Conservation (phyloP, 2,113 vertebrate genomes). For the Pseudolaguvia tuberculata region DNA sequence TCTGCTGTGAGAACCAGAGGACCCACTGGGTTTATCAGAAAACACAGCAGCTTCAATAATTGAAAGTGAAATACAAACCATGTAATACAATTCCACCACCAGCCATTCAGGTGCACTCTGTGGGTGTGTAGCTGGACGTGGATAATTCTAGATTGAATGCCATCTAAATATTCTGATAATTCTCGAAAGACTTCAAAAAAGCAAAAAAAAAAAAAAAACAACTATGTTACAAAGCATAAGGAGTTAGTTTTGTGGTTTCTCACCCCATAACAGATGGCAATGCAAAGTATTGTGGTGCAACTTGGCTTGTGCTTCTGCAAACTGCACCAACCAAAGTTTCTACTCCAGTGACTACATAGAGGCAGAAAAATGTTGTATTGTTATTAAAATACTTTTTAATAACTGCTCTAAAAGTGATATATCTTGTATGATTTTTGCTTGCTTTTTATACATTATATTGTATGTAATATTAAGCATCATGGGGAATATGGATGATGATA, state of each 20-base stretch:
- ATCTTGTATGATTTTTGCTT: no score
- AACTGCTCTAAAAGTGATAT: no score
- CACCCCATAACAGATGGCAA: slow-evolving; percentile 24
- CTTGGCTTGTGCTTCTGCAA: slow-evolving; percentile 43
- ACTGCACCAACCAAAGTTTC: slow-evolving; percentile 31
- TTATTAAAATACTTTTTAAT: no score
- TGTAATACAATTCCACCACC: slow-evolving; percentile 57
- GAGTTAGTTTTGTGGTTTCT: slow-evolving; percentile 32
- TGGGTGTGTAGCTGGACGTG: slow-evolving; percentile 26
- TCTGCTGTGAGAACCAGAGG: slow-evolving; percentile 30
- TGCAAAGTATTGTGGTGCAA: slow-evolving; percentile 26
- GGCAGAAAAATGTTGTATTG: background rate
- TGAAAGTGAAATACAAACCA: slow-evolving; percentile 66
- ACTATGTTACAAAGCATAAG: background rate
- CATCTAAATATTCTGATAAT: background rate
- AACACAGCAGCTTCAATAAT: slow-evolving; percentile 58
- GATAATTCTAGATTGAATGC: slow-evolving; percentile 38
- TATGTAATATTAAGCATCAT: no score
- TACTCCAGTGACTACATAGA: slow-evolving; percentile 25
- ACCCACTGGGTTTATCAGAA: slow-evolving; percentile 46
- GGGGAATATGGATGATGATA: no score
- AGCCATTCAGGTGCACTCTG: slow-evolving; percentile 24
- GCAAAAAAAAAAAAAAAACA: slow-evolving; percentile 1
- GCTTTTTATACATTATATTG: no score
- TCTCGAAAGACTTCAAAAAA: background rate